Conservation (phyloP, 2,113 vertebrate genomes). For the Nothoprocta perdicaria region DNA sequence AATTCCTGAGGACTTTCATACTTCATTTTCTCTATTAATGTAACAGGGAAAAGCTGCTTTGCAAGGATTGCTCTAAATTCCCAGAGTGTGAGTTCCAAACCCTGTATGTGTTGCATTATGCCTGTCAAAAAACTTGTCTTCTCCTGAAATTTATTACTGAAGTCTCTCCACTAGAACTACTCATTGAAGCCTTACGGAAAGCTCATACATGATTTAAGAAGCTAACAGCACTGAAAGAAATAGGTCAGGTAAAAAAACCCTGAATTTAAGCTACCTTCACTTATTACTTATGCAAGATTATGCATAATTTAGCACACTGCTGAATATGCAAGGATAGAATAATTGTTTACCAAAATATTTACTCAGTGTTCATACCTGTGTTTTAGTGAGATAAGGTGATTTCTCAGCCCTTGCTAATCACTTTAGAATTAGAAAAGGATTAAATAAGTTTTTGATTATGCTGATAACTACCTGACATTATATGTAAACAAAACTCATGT, state of each 20-base stretch:
- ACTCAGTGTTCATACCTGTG: conserved; percentile 85
- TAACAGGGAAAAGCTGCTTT: conserved; percentile 87
- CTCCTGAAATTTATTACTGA: conserved; percentile 87
- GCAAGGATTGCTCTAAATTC: conserved; percentile 86
- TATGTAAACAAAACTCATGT: conserved; percentile 80
- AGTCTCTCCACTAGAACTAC: conserved; percentile 85
- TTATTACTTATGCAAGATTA: conserved; percentile 91
- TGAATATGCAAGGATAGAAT: conserved; percentile 89
- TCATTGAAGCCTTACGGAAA: conserved; percentile 88
- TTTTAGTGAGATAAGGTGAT: conserved; percentile 86
- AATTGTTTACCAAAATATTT: conserved; percentile 92
- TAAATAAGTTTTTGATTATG: conserved; percentile 82
- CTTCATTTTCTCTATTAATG: conserved; percentile 88
- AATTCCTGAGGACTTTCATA: conserved; percentile 86
- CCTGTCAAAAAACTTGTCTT: conserved; percentile 88
- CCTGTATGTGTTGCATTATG: conserved; percentile 84
- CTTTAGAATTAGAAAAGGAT: conserved; percentile 84
- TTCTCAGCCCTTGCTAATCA: conserved; percentile 85
- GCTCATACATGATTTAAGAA: conserved; percentile 91
- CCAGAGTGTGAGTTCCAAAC: conserved; percentile 85
- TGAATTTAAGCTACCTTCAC: conserved; percentile 88
- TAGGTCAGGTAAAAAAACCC: conserved; percentile 85
- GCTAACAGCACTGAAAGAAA: conserved; percentile 90
- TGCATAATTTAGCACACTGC: conserved; percentile 90
- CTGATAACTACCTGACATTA: conserved; percentile 81